Conservation (phyloP, 2,113 vertebrate species). For the Zootoca vivipara region DNA sequence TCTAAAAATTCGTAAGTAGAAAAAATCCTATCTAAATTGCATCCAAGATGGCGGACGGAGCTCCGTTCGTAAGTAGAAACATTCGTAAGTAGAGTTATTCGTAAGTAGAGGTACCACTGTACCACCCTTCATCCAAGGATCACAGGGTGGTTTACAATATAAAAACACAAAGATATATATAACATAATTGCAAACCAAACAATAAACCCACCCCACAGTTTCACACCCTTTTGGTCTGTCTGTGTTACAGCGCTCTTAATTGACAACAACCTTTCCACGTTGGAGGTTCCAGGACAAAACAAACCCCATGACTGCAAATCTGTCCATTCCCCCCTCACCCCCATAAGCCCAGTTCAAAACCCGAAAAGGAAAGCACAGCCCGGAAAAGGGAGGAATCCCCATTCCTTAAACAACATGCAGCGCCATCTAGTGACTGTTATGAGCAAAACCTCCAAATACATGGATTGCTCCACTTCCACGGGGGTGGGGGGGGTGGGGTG, state of each 20-base stretch:
- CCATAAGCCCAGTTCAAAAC: background rate
- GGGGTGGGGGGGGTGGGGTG: background rate
- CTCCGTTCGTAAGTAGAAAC: too few relatives aligned
- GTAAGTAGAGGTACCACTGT: too few relatives aligned
- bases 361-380: background rate
- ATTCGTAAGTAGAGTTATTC: too few relatives aligned
- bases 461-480: background rate
- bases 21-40: too few relatives aligned
- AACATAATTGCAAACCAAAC: too few relatives aligned
- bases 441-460: background rate
- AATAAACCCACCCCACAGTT: too few relatives aligned
- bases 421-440: background rate
- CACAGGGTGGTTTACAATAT: too few relatives aligned
- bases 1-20: too few relatives aligned
- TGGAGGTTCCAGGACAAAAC: background rate
- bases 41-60: too few relatives aligned
- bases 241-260: background rate
- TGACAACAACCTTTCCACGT: background rate
- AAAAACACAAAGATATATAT: too few relatives aligned
- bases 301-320: background rate
- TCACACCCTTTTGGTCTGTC: background rate
- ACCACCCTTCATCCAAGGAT: too few relatives aligned
- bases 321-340: background rate
- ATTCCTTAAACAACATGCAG: background rate
- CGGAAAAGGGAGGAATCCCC: background rate